Conservation (phyloP, 1,140 invertebrate species). For the Atta cephalotes region DNA sequence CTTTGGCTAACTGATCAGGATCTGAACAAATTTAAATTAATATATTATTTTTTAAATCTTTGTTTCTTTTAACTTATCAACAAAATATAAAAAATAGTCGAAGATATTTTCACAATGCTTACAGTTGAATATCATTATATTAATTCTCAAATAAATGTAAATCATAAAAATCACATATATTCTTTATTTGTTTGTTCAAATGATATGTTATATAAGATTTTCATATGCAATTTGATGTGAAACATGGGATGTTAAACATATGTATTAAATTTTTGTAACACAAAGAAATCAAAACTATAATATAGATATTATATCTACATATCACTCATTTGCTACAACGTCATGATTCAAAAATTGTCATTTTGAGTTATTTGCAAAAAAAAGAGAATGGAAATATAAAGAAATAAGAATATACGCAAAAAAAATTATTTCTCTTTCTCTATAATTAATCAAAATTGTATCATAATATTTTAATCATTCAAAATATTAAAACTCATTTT, state of each 20-base stretch:
- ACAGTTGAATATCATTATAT: neutral
- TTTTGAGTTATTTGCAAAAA: no score
- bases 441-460: no score
- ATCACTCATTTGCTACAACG: neutral
- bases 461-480: no score
- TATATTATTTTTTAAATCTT: neutral
- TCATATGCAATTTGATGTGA: neutral
- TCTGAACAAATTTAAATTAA: conserved; percentile 85
- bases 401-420: no score
- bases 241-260: neutral
- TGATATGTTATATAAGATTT: neutral
- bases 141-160: neutral
- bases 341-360: no score
- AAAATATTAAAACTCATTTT: no score
- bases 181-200: neutral
- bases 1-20: conserved; percentile 90
- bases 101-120: neutral
- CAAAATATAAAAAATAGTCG: neutral
- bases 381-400: no score
- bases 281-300: neutral
- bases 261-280: neutral
- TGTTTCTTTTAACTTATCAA: neutral
- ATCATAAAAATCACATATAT: neutral
- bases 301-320: neutral
- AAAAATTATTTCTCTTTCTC: no score